phyloP scores from a whole-genome alignment of 2,888 invertebrate species.

The Tipula unca region DNA sequence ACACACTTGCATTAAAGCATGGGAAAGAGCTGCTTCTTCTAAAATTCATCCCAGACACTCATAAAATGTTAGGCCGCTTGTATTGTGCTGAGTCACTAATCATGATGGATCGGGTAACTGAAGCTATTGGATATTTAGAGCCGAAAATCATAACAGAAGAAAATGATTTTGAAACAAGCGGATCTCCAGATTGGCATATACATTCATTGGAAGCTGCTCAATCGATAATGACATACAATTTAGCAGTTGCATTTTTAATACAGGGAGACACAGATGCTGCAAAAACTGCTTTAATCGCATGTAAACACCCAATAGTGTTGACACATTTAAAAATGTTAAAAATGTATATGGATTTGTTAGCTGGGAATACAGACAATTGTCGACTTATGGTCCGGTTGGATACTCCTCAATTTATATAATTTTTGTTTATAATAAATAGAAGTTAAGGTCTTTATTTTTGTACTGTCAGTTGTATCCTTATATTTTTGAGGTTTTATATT shows the following conservation, averaged over 20 bases:
- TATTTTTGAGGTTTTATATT: no score
- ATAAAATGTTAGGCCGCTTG: slow-evolving; percentile 72
- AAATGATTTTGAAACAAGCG: slow-evolving; percentile 42
- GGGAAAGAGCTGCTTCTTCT: slow-evolving; percentile 65
- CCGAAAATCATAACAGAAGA: slow-evolving; percentile 58
- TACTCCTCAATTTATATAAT: slow-evolving; percentile 22
- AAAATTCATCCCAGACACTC: slow-evolving; percentile 60
- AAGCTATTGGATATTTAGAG: slow-evolving; percentile 77
- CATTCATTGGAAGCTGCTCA: slow-evolving; percentile 54
- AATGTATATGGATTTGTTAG: slow-evolving; percentile 50
- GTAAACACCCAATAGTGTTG: slow-evolving; percentile 37
- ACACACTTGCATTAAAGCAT: slow-evolving; percentile 66
- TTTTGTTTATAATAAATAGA: not conserved
- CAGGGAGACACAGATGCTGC: slow-evolving; percentile 63
- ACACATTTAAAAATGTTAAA: slow-evolving; percentile 39
- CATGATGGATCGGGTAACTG: slow-evolving; percentile 68
- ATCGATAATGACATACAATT: slow-evolving; percentile 67
- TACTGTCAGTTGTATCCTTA: no score
- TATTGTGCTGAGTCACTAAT: slow-evolving; percentile 86
- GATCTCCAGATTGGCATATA: slow-evolving; percentile 44
- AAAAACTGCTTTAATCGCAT: slow-evolving; percentile 31
- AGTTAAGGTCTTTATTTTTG: no score
- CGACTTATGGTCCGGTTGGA: slow-evolving; percentile 41
- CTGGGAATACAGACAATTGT: slow-evolving; percentile 47
- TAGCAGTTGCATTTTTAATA: slow-evolving; percentile 65